phyloP scores from a whole-genome alignment of 2,113 vertebrate species.

The Riparia riparia region DNA sequence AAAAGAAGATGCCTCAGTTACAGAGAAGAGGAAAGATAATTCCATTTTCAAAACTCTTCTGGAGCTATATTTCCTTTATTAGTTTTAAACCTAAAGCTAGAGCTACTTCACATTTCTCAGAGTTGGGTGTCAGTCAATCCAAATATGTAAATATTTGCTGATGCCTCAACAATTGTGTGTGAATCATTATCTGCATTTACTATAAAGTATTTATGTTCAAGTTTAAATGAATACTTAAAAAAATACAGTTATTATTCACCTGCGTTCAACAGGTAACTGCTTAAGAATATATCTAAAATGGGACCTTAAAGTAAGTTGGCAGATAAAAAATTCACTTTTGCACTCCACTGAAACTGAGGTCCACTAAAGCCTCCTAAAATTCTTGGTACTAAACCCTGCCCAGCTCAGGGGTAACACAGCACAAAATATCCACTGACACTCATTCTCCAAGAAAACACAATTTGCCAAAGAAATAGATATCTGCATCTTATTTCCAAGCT shows the following conservation, averaged over 20 bases:
- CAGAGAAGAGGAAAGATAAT: not conserved
- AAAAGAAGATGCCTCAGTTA: not conserved
- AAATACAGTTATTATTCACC: not conserved
- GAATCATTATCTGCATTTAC: not conserved
- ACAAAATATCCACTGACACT: not conserved
- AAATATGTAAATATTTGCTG: not conserved
- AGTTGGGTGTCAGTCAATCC: not conserved
- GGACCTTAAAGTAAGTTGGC: not conserved
- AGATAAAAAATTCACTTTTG: not conserved
- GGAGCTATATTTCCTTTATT: not conserved
- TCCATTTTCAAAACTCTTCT: not conserved
- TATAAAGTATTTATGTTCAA: not conserved
- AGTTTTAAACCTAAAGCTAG: not conserved
- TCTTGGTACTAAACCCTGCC: not conserved
- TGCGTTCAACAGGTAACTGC: not conserved
- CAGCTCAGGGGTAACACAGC: not conserved
- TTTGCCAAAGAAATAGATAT: not conserved
- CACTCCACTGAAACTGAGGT: not conserved
- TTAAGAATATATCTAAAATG: not conserved
- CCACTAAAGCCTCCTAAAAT: not conserved
- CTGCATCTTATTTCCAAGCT: not conserved
- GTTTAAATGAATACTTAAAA: not conserved
- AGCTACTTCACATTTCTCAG: not conserved
- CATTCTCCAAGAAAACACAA: fast-evolving
- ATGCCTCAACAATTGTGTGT: not conserved